Evolutionary conservation across 2,113 vertebrate species (phyloP), one percentile per base, ranked within the genome.

Genomic region (Willisornis vidua): DNA sequence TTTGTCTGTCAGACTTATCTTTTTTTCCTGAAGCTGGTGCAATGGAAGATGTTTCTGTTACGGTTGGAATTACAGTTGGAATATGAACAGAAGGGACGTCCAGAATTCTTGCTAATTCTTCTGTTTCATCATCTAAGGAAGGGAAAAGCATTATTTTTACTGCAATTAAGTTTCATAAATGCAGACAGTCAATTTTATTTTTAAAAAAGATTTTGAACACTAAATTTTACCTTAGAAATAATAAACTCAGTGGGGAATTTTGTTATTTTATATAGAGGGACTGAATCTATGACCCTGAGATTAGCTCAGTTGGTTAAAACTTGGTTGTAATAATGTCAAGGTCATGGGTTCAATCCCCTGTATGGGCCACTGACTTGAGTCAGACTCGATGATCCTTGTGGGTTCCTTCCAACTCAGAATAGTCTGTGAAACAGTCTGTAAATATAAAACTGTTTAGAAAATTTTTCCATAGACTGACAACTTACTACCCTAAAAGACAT

Each of bases 21-120:
- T 62, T 93, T 95, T 97, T 98, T 19, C 85, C 84, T 7, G 82
- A 79, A 45, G 37, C 78, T 37, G 96, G 46, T 19, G 81, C 49
- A 13, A 39, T 17, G 17, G 87, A 11, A 79, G 92, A 24, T 89
- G 95, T 9, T 68, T 93, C 14, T 13, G 96, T 95, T 39, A 39
- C 39, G 10, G 39, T 39, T 0, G 97, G 92, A 74, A 71, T 8
- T 70, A 96, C 2, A 2, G 97, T 98, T 0, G 97, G 92, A 71
- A 61, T 67, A 35, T 96, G 92, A 37, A 95, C 88, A 68, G 97
- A 98, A 54, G 97, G 98, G 57, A 98, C 93, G 41, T 94, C 90
- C 96, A 98, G 57, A 96, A 98, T 97, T 61, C 86, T 55, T 92
- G 82, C 95, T 87, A 98, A 90, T 43, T 43, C 41, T 43, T 43